These are phyloP conservation scores for Himalopsyche anomala DNA, from an alignment of 2,888 invertebrate species.

Conservation along the genomic window DNA sequence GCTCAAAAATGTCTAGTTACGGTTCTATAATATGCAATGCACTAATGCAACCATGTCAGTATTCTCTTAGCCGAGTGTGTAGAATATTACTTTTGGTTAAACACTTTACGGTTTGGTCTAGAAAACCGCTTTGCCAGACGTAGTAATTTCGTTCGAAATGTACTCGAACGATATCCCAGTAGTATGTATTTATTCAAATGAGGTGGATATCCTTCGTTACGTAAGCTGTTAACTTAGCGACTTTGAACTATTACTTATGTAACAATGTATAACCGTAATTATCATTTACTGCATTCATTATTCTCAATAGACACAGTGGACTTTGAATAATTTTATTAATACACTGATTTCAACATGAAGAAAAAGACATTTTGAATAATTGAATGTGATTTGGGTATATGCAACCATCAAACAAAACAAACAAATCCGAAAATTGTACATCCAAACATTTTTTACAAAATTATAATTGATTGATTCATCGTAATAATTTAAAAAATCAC, in stretches of 20 bases:
- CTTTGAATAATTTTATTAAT: no score
- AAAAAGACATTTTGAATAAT: no score
- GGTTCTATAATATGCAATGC: background rate
- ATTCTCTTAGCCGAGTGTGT: background rate
- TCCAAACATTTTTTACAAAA: no score
- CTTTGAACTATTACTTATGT: conserved; percentile 42
- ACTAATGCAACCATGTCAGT: conserved; percentile 17
- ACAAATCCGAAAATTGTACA: no score
- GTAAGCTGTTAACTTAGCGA: conserved; percentile 34
- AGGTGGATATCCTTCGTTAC: conserved; percentile 39
- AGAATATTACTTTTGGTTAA: conserved; percentile 24
- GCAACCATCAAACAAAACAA: no score
- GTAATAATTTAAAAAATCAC: no score
- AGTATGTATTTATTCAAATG: conserved; percentile 43
- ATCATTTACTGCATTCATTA: background rate
- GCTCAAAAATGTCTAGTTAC: no score
- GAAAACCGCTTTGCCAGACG: conserved; percentile 38
- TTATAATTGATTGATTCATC: no score
- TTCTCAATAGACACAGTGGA: background rate
- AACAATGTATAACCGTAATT: conserved; percentile 12
- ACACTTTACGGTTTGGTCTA: conserved; percentile 31
- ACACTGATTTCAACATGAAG: no score
- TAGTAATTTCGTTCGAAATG: conserved; percentile 32
- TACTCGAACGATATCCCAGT: conserved; percentile 31
- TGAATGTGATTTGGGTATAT: no score